These are phyloP conservation scores for Setophaga coronata DNA, from an alignment of 2,113 vertebrate species.

Conservation along the genomic window DNA sequence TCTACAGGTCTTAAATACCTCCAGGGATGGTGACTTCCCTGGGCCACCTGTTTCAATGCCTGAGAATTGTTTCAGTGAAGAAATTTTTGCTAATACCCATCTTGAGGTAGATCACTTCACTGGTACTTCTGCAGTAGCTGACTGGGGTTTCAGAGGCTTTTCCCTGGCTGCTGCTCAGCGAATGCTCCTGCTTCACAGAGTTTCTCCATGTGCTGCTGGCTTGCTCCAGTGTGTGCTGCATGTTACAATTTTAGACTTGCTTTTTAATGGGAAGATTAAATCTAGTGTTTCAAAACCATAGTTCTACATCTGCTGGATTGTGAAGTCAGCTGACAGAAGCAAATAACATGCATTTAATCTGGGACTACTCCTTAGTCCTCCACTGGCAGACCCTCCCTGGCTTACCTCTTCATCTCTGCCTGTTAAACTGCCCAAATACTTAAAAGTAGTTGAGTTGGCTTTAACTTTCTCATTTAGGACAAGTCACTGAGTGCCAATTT, in stretches of 20 bases:
- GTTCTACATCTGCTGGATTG: not conserved
- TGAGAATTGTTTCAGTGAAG: not conserved
- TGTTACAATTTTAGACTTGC: not conserved
- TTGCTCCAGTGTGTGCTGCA: not conserved
- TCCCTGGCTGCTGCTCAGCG: not conserved
- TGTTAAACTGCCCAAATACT: constrained; percentile 4
- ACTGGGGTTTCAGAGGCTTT: not conserved
- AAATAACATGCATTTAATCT: not conserved
- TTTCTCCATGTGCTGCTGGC: not conserved
- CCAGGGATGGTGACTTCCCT: not conserved
- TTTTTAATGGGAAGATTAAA: not conserved
- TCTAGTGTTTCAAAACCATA: not conserved
- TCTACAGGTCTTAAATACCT: not conserved
- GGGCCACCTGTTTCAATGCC: not conserved
- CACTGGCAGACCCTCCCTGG: not conserved
- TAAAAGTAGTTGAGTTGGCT: constrained; percentile 11
- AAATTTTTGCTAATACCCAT: not conserved
- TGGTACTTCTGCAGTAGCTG: not conserved
- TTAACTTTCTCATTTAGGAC: constrained; percentile 20
- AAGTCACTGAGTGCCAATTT: not conserved
- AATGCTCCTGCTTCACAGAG: not conserved
- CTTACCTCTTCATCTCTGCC: constrained; percentile 19
- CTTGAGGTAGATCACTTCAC: not conserved
- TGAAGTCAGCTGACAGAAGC: not conserved
- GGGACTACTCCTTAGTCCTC: not conserved